These are phyloP conservation scores for Brevimyrus niger DNA, from an alignment of 2,113 vertebrate genomes.

Conservation along the genomic window DNA sequence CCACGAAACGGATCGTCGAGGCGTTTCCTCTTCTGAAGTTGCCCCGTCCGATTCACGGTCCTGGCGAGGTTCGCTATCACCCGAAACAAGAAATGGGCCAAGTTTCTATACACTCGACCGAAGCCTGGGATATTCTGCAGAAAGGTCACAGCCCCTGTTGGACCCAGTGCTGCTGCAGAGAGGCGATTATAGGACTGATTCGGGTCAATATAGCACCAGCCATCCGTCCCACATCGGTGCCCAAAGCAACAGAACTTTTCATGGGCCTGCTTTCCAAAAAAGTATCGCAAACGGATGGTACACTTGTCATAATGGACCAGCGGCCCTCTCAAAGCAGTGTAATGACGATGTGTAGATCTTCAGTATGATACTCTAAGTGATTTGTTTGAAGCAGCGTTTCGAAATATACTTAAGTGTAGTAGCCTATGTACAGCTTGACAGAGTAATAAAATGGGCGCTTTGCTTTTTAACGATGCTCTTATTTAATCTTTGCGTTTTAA, in stretches of 20 bases:
- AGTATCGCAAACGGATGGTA: conserved; percentile 67
- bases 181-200: conserved; percentile 53
- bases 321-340: conserved; percentile 56
- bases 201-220: conserved; percentile 52
- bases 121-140: conserved; percentile 57
- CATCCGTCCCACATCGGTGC: conserved; percentile 52
- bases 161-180: conserved; percentile 63
- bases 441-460: neutral
- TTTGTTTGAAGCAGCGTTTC: neutral
- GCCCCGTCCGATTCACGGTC: conserved; percentile 12
- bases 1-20: conserved; percentile 26
- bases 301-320: conserved; percentile 62
- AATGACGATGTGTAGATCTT: conserved; percentile 28
- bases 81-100: conserved; percentile 59
- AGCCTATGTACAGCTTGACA: neutral
- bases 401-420: neutral
- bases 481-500: neutral
- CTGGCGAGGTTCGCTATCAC: conserved; percentile 44
- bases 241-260: conserved; percentile 49
- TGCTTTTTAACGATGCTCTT: neutral
- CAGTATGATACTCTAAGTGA: neutral
- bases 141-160: conserved; percentile 60
- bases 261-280: conserved; percentile 59
- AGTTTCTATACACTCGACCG: conserved; percentile 62
- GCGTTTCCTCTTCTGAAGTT: conserved; percentile 33